phyloP scores from a whole-genome alignment of 1,140 invertebrate genomes.

The Macrocentrus cingulum region DNA sequence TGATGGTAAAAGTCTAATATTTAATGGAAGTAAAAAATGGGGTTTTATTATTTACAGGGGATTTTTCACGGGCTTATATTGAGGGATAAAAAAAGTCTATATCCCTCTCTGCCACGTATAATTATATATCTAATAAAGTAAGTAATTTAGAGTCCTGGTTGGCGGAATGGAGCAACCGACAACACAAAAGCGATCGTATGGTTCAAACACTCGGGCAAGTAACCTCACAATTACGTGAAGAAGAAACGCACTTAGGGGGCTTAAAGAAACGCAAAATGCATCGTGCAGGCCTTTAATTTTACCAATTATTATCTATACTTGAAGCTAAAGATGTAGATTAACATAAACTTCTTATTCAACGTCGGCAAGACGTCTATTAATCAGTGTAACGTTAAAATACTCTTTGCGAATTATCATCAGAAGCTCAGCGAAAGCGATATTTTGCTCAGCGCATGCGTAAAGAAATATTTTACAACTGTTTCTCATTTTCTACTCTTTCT shows the following conservation, averaged over 20 bases:
- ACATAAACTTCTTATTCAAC: slow-evolving; percentile 3
- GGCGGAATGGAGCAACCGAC: not conserved
- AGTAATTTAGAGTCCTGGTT: not conserved
- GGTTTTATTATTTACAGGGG: too few species aligned
- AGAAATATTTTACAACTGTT: not conserved
- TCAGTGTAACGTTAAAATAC: slow-evolving; percentile 4
- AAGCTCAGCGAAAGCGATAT: too few species aligned
- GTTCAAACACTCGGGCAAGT: not conserved
- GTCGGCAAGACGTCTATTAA: not conserved
- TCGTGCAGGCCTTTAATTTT: not conserved
- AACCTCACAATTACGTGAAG: slow-evolving; percentile 1
- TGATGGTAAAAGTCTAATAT: too few species aligned
- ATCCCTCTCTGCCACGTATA: not conserved
- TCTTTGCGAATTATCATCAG: not conserved
- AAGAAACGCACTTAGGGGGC: not conserved
- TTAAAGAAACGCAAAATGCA: not conserved
- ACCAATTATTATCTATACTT: not conserved
- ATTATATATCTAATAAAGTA: slow-evolving; percentile 8
- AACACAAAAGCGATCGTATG: not conserved
- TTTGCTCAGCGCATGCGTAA: too few species aligned
- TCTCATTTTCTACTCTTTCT: too few species aligned
- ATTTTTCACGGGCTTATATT: not conserved
- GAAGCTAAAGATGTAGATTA: not conserved
- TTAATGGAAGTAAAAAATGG: too few species aligned
- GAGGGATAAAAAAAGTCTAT: not conserved